These are phyloP conservation scores for Pedionomus torquatus DNA, from an alignment of 2,113 vertebrate species.

Conservation along the genomic window DNA sequence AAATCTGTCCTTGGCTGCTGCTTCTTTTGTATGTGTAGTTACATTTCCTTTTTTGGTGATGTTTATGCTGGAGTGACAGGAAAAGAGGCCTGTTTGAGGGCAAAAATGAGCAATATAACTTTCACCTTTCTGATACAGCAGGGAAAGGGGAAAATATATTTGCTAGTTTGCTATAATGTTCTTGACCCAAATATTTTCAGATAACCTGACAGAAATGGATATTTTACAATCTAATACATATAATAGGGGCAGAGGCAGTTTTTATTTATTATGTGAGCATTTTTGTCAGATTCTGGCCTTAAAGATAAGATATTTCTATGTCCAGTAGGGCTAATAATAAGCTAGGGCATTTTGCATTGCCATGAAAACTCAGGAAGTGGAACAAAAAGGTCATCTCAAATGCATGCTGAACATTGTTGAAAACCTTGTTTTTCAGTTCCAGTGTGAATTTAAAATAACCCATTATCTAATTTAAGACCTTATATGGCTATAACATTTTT, in stretches of 20 bases:
- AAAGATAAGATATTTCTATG: background rate
- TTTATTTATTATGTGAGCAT: background rate
- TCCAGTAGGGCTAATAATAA: background rate
- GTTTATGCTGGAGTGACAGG: background rate
- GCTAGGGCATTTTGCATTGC: background rate
- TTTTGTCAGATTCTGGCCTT: background rate
- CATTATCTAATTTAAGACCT: background rate
- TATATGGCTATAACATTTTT: background rate
- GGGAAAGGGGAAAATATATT: background rate
- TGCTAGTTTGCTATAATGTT: background rate
- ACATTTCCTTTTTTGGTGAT: background rate
- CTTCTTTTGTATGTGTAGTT: background rate
- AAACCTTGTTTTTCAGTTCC: background rate
- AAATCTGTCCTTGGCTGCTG: background rate
- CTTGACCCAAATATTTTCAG: slow-evolving; percentile 18
- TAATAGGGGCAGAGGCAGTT: background rate
- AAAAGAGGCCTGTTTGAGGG: background rate
- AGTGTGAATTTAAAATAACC: background rate
- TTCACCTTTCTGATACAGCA: background rate
- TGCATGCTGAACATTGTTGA: background rate
- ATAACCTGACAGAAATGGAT: background rate
- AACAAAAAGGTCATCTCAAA: background rate
- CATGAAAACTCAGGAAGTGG: background rate
- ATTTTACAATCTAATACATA: background rate
- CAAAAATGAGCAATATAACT: background rate